A percentile compares a stretch with the other conserved stretches of the same genome.
These are phyloP conservation scores for Gephyroberyx darwinii DNA, from an alignment of 2,797 vertebrate species.

Conservation along the genomic window DNA sequence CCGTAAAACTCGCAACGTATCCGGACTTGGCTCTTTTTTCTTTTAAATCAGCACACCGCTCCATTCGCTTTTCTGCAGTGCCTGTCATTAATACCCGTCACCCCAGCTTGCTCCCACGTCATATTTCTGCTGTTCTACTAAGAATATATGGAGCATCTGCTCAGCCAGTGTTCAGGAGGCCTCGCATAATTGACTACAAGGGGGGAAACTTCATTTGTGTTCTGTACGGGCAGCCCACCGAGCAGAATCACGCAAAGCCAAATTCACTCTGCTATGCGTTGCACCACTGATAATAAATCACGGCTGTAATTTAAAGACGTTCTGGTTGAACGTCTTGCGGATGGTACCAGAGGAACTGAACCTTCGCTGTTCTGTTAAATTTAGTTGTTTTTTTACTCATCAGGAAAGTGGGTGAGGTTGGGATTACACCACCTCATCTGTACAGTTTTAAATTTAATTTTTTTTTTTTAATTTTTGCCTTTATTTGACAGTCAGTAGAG, in stretches of 20 bases:
- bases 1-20: slow-evolving; percentile 51
- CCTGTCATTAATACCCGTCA: slow-evolving; percentile 81
- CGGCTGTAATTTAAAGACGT: neutral
- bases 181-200: slow-evolving; percentile 55
- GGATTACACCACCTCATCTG: too few relatives aligned
- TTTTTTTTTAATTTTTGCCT: too few relatives aligned
- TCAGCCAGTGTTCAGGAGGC: slow-evolving; percentile 44
- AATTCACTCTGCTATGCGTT: neutral
- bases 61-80: slow-evolving; percentile 70
- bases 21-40: slow-evolving; percentile 44
- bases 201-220: slow-evolving; percentile 34
- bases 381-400: neutral
- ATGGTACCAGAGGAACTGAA: neutral
- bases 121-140: slow-evolving; percentile 60
- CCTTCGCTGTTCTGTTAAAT: too few relatives aligned
- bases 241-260: slow-evolving; percentile 10
- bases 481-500: too few relatives aligned
- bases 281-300: neutral
- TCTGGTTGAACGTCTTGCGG: neutral
- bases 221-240: slow-evolving; percentile 17
- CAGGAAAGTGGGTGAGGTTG: neutral
- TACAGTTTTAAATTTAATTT: too few relatives aligned
- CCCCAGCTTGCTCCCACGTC: slow-evolving; percentile 43
- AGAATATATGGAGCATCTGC: slow-evolving; percentile 49
- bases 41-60: slow-evolving; percentile 25